A percentile compares a stretch with the other conserved stretches of the same genome.
Conservation (phyloP, 2,113 vertebrate genomes). For the Nyctibius bracteatus region DNA sequence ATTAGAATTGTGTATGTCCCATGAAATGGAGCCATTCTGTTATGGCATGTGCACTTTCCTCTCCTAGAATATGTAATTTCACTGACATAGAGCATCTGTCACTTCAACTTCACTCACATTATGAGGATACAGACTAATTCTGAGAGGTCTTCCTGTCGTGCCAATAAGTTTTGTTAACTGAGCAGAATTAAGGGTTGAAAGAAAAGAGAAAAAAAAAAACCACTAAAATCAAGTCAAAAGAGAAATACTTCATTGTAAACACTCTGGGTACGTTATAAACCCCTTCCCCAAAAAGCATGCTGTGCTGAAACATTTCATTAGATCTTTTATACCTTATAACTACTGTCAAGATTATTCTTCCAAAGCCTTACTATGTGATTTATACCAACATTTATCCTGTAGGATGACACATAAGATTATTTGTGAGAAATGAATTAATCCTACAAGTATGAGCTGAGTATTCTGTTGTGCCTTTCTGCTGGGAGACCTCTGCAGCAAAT, state of each 20-base stretch:
- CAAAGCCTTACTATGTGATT: not conserved
- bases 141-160: not conserved
- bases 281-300: not conserved
- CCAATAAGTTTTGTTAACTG: not conserved
- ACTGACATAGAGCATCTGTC: not conserved
- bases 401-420: not conserved
- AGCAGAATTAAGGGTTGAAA: not conserved
- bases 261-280: not conserved
- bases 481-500: not conserved
- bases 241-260: not conserved
- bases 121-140: not conserved
- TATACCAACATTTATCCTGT: not conserved
- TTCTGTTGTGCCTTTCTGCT: not conserved
- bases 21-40: not conserved
- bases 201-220: not conserved
- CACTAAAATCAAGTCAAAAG: not conserved
- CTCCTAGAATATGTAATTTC: not conserved
- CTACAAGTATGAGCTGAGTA: not conserved
- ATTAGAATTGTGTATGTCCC: not conserved
- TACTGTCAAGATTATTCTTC: not conserved
- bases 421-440: slow-evolving; percentile 14
- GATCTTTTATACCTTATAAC: not conserved
- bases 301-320: not conserved
- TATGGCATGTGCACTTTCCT: not conserved
- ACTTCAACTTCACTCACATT: not conserved